Conservation (phyloP, 1,140 invertebrate genomes). For the Pomphorhynchus laevis region DNA sequence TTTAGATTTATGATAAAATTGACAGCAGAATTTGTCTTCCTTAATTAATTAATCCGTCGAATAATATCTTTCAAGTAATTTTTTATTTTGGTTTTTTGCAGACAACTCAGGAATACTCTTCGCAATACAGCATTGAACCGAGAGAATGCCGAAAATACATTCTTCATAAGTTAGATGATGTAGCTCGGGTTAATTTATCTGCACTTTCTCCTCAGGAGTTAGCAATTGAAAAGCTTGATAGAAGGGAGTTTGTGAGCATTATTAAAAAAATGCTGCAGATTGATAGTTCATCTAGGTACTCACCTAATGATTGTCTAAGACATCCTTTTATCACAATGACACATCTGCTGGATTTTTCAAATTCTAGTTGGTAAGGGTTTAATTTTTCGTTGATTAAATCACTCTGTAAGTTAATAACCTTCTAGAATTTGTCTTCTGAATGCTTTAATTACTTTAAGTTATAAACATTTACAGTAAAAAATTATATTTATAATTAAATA, state of each 20-base stretch:
- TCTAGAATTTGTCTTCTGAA: too few species aligned
- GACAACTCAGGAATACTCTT: constrained; percentile 84
- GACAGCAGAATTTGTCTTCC: background rate
- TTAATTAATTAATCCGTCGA: constrained; percentile 6
- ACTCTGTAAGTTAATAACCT: too few species aligned
- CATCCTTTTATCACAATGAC: constrained; percentile 64
- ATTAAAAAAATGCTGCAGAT: constrained; percentile 82
- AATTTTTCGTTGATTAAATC: background rate
- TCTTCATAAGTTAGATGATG: constrained; percentile 94
- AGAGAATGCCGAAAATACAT: constrained; percentile 98
- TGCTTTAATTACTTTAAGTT: too few species aligned
- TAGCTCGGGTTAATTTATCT: constrained; percentile 61
- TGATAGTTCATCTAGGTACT: constrained; percentile 72
- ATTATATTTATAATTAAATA: too few species aligned
- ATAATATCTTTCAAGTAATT: background rate
- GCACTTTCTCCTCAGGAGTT: constrained; percentile 72
- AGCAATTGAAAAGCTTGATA: constrained; percentile 65
- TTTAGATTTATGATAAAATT: too few species aligned
- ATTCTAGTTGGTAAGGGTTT: constrained; percentile 38
- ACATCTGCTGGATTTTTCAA: constrained; percentile 68
- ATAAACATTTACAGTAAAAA: too few species aligned
- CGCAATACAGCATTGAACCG: constrained; percentile 79
- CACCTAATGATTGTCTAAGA: constrained; percentile 62
- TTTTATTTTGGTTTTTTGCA: constrained; percentile 16
- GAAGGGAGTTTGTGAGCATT: constrained; percentile 74